phyloP scores from a whole-genome alignment of 1,140 invertebrate genomes.

The Aphelenchoides fujianensis region DNA sequence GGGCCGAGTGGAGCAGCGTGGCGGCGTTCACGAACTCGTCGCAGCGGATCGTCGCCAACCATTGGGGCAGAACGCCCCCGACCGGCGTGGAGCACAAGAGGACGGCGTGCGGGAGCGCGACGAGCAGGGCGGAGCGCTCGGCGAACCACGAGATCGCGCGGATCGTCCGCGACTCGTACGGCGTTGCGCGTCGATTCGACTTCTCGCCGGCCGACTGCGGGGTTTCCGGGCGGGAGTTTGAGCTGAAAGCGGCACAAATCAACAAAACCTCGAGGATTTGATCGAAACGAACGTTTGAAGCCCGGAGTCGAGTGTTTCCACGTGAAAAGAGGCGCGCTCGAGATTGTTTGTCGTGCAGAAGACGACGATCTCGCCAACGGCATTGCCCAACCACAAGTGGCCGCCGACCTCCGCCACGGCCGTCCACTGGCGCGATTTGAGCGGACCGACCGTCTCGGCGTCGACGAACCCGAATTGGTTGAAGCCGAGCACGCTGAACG shows the following conservation, averaged over 20 bases:
- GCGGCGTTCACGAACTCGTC: constrained; percentile 22
- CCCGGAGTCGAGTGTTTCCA: not conserved
- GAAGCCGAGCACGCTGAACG: constrained; percentile 17
- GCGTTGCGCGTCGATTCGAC: not conserved
- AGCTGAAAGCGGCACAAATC: not conserved
- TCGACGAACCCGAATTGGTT: constrained; percentile 35
- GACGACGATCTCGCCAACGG: constrained; percentile 11
- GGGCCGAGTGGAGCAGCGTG: constrained; percentile 13
- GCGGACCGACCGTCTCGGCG: constrained; percentile 6
- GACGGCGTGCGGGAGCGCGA: constrained; percentile 26
- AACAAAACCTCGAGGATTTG: not conserved
- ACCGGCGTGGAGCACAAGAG: constrained; percentile 20
- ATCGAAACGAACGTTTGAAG: not conserved
- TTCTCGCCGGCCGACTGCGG: not conserved
- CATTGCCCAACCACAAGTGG: constrained; percentile 25
- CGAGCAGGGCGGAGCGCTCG: constrained; percentile 19
- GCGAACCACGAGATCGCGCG: constrained; percentile 17
- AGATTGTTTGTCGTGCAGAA: constrained; percentile 1
- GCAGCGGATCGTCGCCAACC: constrained; percentile 14
- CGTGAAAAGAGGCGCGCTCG: constrained; percentile 13
- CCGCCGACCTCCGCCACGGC: constrained; percentile 23
- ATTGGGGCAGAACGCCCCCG: constrained; percentile 18
- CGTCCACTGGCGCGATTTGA: constrained; percentile 7
- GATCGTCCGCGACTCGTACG: constrained; percentile 5
- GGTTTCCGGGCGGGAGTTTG: not conserved